These are phyloP conservation scores for Augochlora pura DNA, from an alignment of 1,140 invertebrate genomes.

Conservation along the genomic window DNA sequence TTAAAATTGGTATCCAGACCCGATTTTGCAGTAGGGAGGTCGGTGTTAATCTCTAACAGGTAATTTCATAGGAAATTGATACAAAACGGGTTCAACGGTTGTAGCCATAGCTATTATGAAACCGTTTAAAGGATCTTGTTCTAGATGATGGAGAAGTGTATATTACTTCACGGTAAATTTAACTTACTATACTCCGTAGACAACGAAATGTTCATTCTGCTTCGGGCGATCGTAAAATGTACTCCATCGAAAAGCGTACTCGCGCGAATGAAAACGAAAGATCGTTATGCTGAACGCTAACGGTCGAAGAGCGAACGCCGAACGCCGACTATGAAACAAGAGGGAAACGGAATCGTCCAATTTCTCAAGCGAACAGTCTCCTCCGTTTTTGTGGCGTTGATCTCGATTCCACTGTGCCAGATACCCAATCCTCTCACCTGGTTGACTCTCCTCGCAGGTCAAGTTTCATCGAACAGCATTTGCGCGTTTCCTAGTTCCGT, in stretches of 20 bases:
- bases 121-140: too few species aligned
- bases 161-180: too few species aligned
- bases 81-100: too few species aligned
- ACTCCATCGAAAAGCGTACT: not conserved
- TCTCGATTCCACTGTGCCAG: constrained; percentile 38
- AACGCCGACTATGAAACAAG: constrained; percentile 22
- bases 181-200: too few species aligned
- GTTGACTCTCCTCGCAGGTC: constrained; percentile 23
- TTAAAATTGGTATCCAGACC: too few species aligned
- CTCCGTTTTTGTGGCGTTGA: constrained; percentile 17
- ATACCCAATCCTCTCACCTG: constrained; percentile 35
- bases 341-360: constrained; percentile 34
- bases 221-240: not conserved
- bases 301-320: constrained; percentile 26
- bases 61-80: too few species aligned
- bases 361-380: not conserved
- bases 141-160: too few species aligned
- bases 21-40: too few species aligned
- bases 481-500: constrained; percentile 27
- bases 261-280: constrained; percentile 40
- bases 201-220: too few species aligned
- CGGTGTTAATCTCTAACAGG: too few species aligned
- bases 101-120: too few species aligned
- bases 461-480: constrained; percentile 29
- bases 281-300: constrained; percentile 16